Base-by-base conservation (phyloP, 2,888 invertebrate genomes). In the Lithophane socia region DNA sequence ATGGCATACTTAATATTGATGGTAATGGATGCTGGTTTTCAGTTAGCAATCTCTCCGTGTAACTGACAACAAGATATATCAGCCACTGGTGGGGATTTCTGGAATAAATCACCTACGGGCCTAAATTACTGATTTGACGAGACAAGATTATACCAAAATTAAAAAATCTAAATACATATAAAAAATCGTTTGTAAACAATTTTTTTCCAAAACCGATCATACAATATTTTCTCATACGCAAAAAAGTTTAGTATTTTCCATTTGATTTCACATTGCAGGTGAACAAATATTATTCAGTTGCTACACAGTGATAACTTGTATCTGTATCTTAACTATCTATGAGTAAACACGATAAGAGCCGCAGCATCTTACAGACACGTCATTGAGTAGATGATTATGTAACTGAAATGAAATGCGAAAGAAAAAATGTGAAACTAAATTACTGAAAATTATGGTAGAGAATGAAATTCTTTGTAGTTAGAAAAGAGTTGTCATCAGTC, bases 261-360 rank as follows among this genome's bases (percentile, higher is more conserved):
- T 13, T 16, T 10, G 18, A 68, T 69, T 65, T 52, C 24, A 72
- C n/a, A 66, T 29, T 60, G 42, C 81, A 77, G 64, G n/a, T 72
- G 78, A 67, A 78, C 79, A 84, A 77, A 83, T 84, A 84, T 78
- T 81, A 77, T 84, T 84, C 74, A 69, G 71, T 75, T 24, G 54
- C 70, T 60, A 65, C 79, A 47, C 72, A 24, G 56, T 77, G 87
- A 86, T 83, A 86, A 73, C 52, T 72, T 9, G 18, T 80, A 86
- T 82, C 86, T 86, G 21, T 80, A 85, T 83, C 78, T 69, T 61
- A 42, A 10, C 61, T 86, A 79, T 79, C 84, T 77, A 47, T 77
- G 44, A 68, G 64, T 70, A 85, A 82, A 88, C 65, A 84, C 29
- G 88, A 86, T 88, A 88, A 88, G 67, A 78, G 9, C 12, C 24